A percentile compares a stretch with the other conserved stretches of the same genome.
Conservation (phyloP, 1,140 invertebrate species). For the Dendroctonus ponderosae region DNA sequence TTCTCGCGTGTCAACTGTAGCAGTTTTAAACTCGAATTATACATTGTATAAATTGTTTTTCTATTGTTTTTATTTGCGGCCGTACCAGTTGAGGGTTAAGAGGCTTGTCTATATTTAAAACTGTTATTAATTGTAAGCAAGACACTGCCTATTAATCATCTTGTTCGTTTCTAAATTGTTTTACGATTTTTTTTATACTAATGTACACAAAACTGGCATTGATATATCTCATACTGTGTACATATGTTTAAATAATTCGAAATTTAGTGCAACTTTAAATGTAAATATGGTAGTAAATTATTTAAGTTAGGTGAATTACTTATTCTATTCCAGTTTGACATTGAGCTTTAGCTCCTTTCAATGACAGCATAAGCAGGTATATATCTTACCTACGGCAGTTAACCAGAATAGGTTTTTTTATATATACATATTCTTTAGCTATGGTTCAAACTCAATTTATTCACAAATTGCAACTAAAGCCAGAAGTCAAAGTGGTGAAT, state of each 20-base stretch:
- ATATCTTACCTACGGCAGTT: too few relatives aligned
- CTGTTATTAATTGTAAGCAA: conserved; percentile 22
- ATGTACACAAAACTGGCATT: conserved; percentile 7
- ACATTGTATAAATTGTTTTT: neutral
- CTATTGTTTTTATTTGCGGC: too few relatives aligned
- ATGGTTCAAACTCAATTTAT: too few relatives aligned
- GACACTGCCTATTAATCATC: conserved; percentile 40
- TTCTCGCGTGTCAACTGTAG: neutral
- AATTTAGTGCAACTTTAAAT: conserved; percentile 36
- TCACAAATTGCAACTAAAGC: too few relatives aligned
- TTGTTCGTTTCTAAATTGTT: conserved; percentile 38
- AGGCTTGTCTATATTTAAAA: conserved; percentile 13
- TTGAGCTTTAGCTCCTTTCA: conserved; percentile 3
- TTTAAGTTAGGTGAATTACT: conserved; percentile 38
- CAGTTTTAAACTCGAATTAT: neutral
- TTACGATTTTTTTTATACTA: neutral
- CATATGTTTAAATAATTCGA: conserved; percentile 25
- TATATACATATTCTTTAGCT: too few relatives aligned
- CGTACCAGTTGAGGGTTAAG: neutral
- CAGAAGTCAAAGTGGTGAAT: too few relatives aligned
- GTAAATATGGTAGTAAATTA: conserved; percentile 37
- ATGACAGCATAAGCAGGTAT: neutral
- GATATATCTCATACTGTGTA: conserved; percentile 24
- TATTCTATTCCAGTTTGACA: conserved; percentile 36
- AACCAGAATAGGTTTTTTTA: too few relatives aligned